Base-by-base conservation (phyloP, 2,888 invertebrate genomes). In the Scrobipalpa atriplicella region DNA sequence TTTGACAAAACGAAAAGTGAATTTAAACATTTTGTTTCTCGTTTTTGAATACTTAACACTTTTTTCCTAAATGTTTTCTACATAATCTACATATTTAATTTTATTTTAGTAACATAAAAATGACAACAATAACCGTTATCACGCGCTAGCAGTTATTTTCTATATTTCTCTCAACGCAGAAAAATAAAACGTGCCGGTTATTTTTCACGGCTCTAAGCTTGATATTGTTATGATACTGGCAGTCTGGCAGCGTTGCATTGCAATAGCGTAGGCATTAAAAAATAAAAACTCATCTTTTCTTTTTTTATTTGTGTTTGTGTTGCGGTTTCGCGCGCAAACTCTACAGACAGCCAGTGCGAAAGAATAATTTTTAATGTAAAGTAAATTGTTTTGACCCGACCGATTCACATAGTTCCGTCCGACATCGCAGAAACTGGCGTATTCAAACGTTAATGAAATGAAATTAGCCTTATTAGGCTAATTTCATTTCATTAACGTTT, bases 111-210 rank as follows among this genome's bases (percentile, higher is more conserved):
- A 9, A 8, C 51, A 19, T n/a, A 47, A 56, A 56, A 47, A n/a
- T 47, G 6, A 47, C n/a, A 47, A 47, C 13, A 47, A 13, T 47
- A 47, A 47, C 13, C 13, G 6, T 56, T 29, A 21, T 56, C 29
- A 56, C 54, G 29, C 21, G 54, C 54, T 10, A 54, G 21, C 29
- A 21, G 54, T 56, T 56, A 56, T 21, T 56, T 29, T 56, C 19
- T 21, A 29, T 10, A 5, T 56, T 21, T 21, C 54, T 21, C 54
- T 56, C 54, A 29, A 13, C 11, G 13, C 10, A 13, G 10, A 3
- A 21, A 52, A 16, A 19, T 19, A 10, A 19, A 54, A 54, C 21
- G 11, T 29, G 54, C 11, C 29, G 13, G 54, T 56, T 56, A 29
- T 9, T 21, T 56, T 56, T 56, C 54, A 56, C 13, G 54, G 5